A percentile compares a stretch with the other conserved stretches of the same genome.
phyloP scores from a whole-genome alignment of 2,113 vertebrate genomes.

The Lutjanus erythropterus region DNA sequence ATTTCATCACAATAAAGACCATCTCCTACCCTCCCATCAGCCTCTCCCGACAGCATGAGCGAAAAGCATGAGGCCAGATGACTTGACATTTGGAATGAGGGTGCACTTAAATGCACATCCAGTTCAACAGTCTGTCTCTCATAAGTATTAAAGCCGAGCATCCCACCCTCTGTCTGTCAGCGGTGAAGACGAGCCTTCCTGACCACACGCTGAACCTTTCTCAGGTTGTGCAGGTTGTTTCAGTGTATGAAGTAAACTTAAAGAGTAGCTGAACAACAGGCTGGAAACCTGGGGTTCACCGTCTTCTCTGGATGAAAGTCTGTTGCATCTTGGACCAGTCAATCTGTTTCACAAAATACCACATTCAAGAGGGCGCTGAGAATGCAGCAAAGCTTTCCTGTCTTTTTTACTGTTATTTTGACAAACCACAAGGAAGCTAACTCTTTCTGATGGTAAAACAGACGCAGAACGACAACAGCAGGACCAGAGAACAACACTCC shows the following conservation, averaged over 20 bases:
- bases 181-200: not conserved
- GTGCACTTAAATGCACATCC: not conserved
- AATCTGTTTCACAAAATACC: too few species aligned
- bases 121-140: not conserved
- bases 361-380: too few species aligned
- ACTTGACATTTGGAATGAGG: slow-evolving; percentile 8
- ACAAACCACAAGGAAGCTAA: too few species aligned
- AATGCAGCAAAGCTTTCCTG: too few species aligned
- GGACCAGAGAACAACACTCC: too few species aligned
- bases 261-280: not conserved
- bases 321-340: too few species aligned
- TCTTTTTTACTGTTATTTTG: too few species aligned
- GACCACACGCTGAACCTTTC: not conserved
- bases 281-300: not conserved
- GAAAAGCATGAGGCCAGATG: not conserved
- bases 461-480: too few species aligned
- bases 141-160: not conserved
- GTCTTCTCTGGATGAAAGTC: not conserved
- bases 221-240: not conserved
- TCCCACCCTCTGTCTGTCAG: not conserved
- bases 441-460: too few species aligned
- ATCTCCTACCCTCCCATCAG: not conserved
- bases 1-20: not conserved
- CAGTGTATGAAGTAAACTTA: not conserved
- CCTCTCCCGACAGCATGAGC: not conserved